Conservation (phyloP, 2,797 vertebrate species). For the Tapera naevia region DNA sequence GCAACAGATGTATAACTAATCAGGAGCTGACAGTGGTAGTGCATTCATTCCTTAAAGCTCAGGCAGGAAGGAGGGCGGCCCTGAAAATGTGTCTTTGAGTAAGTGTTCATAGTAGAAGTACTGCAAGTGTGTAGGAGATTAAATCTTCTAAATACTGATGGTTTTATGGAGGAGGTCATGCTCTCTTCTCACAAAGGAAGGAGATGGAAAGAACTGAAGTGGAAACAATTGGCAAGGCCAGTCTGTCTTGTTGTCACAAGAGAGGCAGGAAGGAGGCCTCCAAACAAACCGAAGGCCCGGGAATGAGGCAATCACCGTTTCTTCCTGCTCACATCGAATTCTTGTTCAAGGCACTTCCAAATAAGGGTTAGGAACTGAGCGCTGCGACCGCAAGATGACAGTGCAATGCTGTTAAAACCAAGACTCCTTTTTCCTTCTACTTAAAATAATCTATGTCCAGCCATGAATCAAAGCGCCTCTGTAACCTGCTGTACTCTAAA, state of each 20-base stretch:
- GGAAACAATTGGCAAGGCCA: neutral
- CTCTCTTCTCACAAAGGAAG: neutral
- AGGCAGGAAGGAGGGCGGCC: neutral
- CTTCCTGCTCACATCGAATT: conserved; percentile 15
- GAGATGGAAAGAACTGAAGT: neutral
- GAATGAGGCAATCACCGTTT: neutral
- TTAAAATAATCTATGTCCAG: neutral
- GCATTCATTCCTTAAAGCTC: neutral
- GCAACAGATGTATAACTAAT: neutral
- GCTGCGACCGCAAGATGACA: conserved; percentile 41
- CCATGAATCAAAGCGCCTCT: neutral
- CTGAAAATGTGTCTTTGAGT: neutral
- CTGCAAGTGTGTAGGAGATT: neutral
- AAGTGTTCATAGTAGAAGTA: neutral
- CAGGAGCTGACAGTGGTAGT: neutral
- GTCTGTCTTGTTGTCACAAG: neutral
- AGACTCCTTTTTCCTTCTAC: neutral
- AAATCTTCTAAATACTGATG: neutral
- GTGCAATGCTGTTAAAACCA: conserved; percentile 34
- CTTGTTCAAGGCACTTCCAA: conserved; percentile 51
- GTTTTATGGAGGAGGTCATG: neutral
- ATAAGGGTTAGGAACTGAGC: conserved; percentile 22
- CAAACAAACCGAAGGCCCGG: neutral
- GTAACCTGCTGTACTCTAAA: neutral
- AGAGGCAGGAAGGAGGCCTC: conserved; percentile 26